These are phyloP conservation scores for Perdix hodgsoniae DNA, from an alignment of 2,797 vertebrate genomes.

Conservation along the genomic window DNA sequence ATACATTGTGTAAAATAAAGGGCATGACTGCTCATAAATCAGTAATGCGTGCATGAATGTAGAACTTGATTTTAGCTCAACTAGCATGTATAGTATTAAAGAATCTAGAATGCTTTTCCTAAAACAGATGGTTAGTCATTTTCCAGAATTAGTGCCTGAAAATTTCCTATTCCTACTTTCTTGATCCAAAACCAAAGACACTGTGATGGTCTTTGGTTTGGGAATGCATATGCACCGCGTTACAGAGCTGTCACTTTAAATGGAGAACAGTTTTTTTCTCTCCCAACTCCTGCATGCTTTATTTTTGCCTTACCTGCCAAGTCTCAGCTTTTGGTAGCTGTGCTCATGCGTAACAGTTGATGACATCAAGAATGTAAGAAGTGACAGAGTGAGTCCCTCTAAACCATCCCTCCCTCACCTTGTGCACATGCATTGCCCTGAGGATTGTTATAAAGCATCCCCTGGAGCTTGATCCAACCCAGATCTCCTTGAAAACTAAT, in stretches of 20 bases:
- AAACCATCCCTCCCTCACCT: neutral
- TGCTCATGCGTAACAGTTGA: neutral
- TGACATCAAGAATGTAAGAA: neutral
- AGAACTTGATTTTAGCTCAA: constrained; percentile 26
- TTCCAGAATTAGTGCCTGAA: neutral
- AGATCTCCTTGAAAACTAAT: neutral
- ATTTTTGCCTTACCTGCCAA: neutral
- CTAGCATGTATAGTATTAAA: neutral
- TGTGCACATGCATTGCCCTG: neutral
- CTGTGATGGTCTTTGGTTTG: neutral
- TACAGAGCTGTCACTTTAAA: neutral
- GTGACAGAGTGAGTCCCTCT: neutral
- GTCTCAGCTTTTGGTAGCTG: neutral
- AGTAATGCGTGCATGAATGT: neutral
- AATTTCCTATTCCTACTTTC: neutral
- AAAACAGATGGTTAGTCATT: neutral
- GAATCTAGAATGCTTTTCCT: neutral
- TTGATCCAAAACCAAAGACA: neutral
- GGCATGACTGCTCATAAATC: neutral
- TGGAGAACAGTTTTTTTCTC: neutral
- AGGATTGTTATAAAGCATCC: neutral
- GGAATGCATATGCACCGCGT: neutral
- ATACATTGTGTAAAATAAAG: constrained; percentile 27
- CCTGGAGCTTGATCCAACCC: neutral
- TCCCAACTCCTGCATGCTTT: neutral